Percentiles rank a stretch among this genome's conserved stretches.
Conservation (phyloP, 2,113 vertebrate species). For the Hirundichthys speculiger region DNA sequence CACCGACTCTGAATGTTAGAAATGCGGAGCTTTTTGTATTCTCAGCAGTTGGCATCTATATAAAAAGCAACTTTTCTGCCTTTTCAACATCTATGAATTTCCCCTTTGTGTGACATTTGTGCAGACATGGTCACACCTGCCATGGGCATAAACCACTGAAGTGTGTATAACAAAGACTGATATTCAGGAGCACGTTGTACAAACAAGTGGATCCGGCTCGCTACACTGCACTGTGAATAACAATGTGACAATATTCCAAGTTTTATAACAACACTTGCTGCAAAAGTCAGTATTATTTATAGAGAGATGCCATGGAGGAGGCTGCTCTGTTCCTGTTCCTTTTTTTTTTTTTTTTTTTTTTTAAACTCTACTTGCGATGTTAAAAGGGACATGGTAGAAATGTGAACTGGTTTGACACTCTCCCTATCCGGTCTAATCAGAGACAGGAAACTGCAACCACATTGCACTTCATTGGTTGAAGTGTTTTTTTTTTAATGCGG, state of each 20-base stretch:
- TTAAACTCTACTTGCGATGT: background rate
- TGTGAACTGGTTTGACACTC: background rate
- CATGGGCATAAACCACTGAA: constrained; percentile 7
- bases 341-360: too few relatives aligned
- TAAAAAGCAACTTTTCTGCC: too few relatives aligned
- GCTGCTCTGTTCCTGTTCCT: background rate
- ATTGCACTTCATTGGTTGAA: background rate
- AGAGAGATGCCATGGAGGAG: background rate
- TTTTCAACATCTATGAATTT: too few relatives aligned
- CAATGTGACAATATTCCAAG: background rate
- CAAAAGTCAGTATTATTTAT: constrained; percentile 3
- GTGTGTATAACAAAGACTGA: constrained; percentile 4
- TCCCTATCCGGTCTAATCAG: background rate
- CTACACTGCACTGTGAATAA: background rate
- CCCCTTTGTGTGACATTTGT: background rate
- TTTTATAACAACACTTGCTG: background rate
- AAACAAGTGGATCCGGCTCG: background rate
- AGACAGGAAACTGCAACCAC: background rate
- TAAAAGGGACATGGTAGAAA: background rate
- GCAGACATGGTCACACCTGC: constrained; percentile 8
- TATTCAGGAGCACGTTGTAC: constrained; percentile 6
- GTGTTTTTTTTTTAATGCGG: background rate
- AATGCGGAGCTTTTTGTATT: too few relatives aligned
- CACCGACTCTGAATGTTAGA: too few relatives aligned
- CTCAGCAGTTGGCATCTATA: too few relatives aligned